phyloP scores from a whole-genome alignment of 2,797 vertebrate species.

The Xiphophorus birchmanni region DNA sequence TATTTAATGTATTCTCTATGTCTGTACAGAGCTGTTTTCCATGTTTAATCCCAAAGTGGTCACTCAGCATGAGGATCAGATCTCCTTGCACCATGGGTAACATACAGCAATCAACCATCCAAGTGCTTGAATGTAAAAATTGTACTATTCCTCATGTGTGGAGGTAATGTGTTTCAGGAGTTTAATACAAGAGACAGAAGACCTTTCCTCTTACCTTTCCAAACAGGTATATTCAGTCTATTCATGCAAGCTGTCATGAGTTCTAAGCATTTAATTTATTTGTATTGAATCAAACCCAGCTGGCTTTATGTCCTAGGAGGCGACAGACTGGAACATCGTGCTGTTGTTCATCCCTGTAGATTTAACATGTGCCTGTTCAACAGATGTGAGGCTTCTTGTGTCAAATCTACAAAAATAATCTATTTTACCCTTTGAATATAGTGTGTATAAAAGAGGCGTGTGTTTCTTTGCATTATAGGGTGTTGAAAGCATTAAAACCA shows the following conservation, averaged over 20 bases:
- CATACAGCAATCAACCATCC: slow-evolving; percentile 1
- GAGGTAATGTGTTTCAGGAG: slow-evolving; percentile 64
- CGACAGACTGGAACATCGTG: slow-evolving; percentile 74
- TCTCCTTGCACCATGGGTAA: slow-evolving; percentile 62
- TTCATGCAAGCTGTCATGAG: background rate
- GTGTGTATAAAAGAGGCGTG: background rate
- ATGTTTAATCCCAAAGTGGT: slow-evolving; percentile 73
- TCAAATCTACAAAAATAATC: background rate
- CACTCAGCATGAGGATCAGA: slow-evolving; percentile 36
- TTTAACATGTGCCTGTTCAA: slow-evolving; percentile 66
- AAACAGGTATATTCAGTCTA: slow-evolving; percentile 64
- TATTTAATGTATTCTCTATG: slow-evolving; percentile 18
- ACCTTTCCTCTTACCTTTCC: slow-evolving; percentile 53
- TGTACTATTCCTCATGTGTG: slow-evolving; percentile 6
- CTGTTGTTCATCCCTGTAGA: slow-evolving; percentile 73
- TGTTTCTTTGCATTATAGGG: slow-evolving; percentile 50
- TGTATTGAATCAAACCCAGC: background rate
- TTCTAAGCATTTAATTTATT: background rate
- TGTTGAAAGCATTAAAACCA: slow-evolving; percentile 40
- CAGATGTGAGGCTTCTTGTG: slow-evolving; percentile 62
- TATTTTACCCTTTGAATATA: background rate
- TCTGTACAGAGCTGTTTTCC: slow-evolving; percentile 73
- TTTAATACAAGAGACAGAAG: slow-evolving; percentile 65
- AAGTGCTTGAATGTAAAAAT: slow-evolving; percentile 1
- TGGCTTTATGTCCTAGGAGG: slow-evolving; percentile 45